phyloP scores from a whole-genome alignment of 2,888 invertebrate genomes.

The Dimorphilus gyrociliatus region DNA sequence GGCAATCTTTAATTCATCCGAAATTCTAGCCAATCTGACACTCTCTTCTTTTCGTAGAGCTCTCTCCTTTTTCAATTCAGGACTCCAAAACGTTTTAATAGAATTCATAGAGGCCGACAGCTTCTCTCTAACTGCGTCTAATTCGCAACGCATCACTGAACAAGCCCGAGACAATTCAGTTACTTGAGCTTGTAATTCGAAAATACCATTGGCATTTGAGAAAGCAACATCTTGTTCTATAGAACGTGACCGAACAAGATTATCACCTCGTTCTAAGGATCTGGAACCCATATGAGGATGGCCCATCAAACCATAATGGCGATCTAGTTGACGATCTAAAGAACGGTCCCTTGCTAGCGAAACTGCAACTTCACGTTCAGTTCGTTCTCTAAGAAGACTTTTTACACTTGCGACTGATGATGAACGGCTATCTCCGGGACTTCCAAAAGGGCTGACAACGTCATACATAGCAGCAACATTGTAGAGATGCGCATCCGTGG shows the following conservation, averaged over 20 bases:
- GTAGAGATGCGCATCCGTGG: too few species aligned
- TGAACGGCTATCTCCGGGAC: slow-evolving; percentile 13
- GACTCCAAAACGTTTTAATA: slow-evolving; percentile 99
- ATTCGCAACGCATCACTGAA: slow-evolving; percentile 46
- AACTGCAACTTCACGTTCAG: slow-evolving; percentile 2
- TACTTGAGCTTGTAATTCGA: slow-evolving; percentile 52
- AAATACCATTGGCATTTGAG: slow-evolving; percentile 22
- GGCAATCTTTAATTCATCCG: slow-evolving; percentile 84
- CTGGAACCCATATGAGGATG: slow-evolving; percentile 33
- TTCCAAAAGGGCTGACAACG: slow-evolving; percentile 12
- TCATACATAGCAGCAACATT: too few species aligned
- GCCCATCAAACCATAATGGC: slow-evolving; percentile 5
- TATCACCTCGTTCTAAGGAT: slow-evolving; percentile 23
- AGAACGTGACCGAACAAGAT: slow-evolving; percentile 18
- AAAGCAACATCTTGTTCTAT: slow-evolving; percentile 13
- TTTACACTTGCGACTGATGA: slow-evolving; percentile 17
- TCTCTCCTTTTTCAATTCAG: slow-evolving; percentile 93
- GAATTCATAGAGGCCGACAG: slow-evolving; percentile 97
- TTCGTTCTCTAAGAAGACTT: slow-evolving; percentile 8
- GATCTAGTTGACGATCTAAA: slow-evolving; percentile 23
- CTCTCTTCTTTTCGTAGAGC: slow-evolving; percentile 91
- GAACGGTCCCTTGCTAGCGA: slow-evolving; percentile 24
- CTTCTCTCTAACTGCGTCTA: slow-evolving; percentile 73
- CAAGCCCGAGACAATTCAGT: slow-evolving; percentile 83
- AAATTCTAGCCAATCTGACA: slow-evolving; percentile 85